Evolutionary conservation across 2,113 vertebrate species (phyloP), one percentile per base, ranked within the genome.

Genomic region (Leiothrix lutea): DNA sequence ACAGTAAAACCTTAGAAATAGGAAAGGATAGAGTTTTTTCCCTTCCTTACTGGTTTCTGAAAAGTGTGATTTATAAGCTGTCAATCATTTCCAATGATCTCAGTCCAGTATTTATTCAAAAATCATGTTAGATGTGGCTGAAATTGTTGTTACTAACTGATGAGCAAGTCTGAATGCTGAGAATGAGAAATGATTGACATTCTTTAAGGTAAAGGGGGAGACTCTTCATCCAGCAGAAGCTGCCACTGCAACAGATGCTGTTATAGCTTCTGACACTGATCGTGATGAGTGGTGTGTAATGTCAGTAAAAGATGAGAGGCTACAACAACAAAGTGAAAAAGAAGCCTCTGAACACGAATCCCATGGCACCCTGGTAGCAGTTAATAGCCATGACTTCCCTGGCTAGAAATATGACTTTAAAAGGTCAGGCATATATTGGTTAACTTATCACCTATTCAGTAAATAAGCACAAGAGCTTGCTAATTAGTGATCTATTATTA

Each of bases 111-210:
- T 97, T 97, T 97, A 97, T 97, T 97, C 95, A 94, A 88, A 97
- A 97, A 89, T 96, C 91, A 86, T 84, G 86, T 98, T 94, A 42
- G 51, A 93, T 94, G 92, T 95, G 97, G 95, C 92, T 95, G 95
- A 79, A 94, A 95, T 81, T 89, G 90, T 88, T 96, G 95, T 88
- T 96, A 70, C 94, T 97, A 89, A 93, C 94, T 96, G 97, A 97
- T 96, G 97, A 97, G 95, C 90, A 82, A 95, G 95, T 94, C 54
- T 96, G 96, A 92, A 94, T 91, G 57, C 90, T 72, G 85, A 94
- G 95, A 93, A 97, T 87, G 93, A 97, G 96, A 88, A 95, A 92
- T 98, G 97, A 98, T 95, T 97, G 97, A 95, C 97, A 88, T 88
- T 95, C 87, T 91, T 94, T 86, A 90, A 95, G 94, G 97, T 89